These are phyloP conservation scores for Cossypha caffra DNA, from an alignment of 2,797 vertebrate genomes.

Conservation along the genomic window DNA sequence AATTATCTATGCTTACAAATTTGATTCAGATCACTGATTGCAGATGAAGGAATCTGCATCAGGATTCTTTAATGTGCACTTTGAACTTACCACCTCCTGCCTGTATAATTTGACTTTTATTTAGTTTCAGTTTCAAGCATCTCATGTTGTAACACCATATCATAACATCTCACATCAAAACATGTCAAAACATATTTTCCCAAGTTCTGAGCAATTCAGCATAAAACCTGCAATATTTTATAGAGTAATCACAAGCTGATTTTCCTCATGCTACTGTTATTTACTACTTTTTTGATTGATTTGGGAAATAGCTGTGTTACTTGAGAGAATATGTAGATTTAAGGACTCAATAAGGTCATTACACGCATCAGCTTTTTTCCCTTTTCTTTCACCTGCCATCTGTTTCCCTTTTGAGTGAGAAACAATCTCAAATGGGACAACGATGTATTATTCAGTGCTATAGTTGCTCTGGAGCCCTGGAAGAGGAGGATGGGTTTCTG, in stretches of 20 bases:
- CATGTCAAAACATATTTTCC: neutral
- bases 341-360: neutral
- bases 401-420: neutral
- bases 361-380: neutral
- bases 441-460: neutral
- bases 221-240: neutral
- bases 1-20: neutral
- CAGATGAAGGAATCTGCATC: neutral
- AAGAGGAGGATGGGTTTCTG: neutral
- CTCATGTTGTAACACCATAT: neutral
- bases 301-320: neutral
- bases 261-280: neutral
- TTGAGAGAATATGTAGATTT: neutral
- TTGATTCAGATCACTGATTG: neutral
- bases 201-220: neutral
- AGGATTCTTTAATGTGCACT: neutral
- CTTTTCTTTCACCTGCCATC: neutral
- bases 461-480: rapidly evolving
- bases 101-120: neutral
- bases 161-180: too few species aligned
- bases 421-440: neutral
- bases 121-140: neutral
- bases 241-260: neutral
- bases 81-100: neutral
- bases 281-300: neutral